phyloP scores from a whole-genome alignment of 2,797 vertebrate species.

The Hemitrygon akajei region DNA sequence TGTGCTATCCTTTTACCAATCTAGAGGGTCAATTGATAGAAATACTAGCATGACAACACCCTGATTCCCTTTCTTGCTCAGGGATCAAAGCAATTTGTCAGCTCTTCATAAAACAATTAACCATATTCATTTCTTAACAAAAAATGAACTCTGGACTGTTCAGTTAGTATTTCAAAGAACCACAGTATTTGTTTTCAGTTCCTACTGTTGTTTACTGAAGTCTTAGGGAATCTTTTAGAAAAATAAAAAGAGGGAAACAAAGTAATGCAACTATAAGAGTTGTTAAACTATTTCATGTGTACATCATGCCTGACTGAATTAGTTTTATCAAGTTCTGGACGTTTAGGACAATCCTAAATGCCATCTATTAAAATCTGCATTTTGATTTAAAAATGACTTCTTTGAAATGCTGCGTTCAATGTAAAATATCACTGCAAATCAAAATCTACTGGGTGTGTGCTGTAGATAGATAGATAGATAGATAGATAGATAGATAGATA shows the following conservation, averaged over 20 bases:
- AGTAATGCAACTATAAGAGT: background rate
- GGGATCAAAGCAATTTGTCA: background rate
- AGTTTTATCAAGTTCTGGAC: background rate
- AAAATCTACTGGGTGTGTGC: background rate
- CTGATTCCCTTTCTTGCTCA: background rate
- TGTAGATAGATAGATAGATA: too few relatives aligned
- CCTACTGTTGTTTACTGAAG: background rate
- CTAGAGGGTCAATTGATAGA: background rate
- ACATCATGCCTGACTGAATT: background rate
- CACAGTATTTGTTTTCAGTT: background rate
- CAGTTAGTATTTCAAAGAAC: background rate
- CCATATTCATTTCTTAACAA: slow-evolving; percentile 1
- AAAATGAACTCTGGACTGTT: background rate
- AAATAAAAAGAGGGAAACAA: background rate
- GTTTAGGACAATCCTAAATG: background rate
- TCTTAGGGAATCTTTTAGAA: background rate
- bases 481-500: too few relatives aligned
- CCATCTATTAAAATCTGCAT: background rate
- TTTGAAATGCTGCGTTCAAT: background rate
- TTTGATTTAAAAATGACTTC: background rate
- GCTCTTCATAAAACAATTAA: background rate
- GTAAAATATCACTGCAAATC: background rate
- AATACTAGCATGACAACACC: background rate
- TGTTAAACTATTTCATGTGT: background rate
- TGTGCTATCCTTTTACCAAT: too few relatives aligned